phyloP scores from a whole-genome alignment of 2,113 vertebrate genomes.

The Eira barbara region DNA sequence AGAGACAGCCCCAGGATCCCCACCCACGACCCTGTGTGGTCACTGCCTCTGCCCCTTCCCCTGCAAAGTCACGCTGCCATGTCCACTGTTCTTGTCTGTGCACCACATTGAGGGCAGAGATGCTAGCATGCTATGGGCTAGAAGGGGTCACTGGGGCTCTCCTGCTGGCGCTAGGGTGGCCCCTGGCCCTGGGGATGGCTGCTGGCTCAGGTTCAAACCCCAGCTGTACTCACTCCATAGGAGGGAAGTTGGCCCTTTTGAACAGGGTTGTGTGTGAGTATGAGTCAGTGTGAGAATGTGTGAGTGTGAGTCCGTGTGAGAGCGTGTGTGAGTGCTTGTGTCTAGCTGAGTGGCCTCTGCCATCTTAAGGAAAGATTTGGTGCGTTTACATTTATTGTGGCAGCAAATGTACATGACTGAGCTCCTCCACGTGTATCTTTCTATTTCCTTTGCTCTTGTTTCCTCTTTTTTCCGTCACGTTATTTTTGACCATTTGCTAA shows the following conservation, averaged over 20 bases:
- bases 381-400: neutral
- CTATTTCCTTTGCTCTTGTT: neutral
- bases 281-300: neutral
- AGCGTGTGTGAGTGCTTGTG: rapidly evolving
- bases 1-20: neutral
- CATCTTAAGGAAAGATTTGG: neutral
- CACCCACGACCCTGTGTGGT: rapidly evolving
- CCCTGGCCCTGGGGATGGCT: rapidly evolving
- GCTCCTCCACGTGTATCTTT: neutral
- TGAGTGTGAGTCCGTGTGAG: neutral
- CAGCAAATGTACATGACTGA: too few species aligned
- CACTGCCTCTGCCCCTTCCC: too few species aligned
- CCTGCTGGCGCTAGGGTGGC: rapidly evolving
- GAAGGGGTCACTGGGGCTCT: neutral
- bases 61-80: neutral
- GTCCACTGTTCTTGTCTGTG: neutral
- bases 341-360: neutral
- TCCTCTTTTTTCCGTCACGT: neutral
- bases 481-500: neutral
- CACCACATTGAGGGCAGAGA: neutral
- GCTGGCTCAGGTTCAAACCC: neutral
- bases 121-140: too few species aligned
- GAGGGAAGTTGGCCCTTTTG: neutral
- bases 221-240: neutral
- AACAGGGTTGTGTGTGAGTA: neutral